These are phyloP conservation scores for Pangasius krempfi DNA, from an alignment of 2,797 vertebrate species.

Conservation along the genomic window DNA sequence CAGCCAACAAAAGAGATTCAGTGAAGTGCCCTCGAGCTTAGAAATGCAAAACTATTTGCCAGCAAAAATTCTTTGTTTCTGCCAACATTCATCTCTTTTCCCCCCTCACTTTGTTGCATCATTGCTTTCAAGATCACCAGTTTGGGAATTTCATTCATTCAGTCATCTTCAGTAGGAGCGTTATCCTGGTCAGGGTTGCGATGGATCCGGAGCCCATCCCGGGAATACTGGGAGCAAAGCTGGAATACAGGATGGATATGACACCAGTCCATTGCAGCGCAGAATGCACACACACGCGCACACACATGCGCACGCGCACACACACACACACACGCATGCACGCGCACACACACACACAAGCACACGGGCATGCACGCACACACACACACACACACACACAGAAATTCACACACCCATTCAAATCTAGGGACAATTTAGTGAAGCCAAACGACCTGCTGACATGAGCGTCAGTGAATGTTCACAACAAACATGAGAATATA, in stretches of 20 bases:
- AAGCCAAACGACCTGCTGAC: background rate
- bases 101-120: background rate
- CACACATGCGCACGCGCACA: background rate
- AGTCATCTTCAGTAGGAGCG: background rate
- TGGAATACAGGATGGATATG: background rate
- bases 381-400: background rate
- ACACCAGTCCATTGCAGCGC: background rate
- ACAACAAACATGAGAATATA: background rate
- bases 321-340: background rate
- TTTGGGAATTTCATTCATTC: slow-evolving; percentile 23
- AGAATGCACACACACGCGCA: no score
- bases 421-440: background rate
- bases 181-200: background rate
- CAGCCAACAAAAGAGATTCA: background rate
- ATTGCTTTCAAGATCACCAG: background rate
- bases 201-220: no score
- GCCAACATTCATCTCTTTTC: slow-evolving; percentile 6
- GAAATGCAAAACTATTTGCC: slow-evolving; percentile 15
- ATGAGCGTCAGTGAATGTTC: background rate
- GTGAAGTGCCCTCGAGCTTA: background rate
- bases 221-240: background rate
- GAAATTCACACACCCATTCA: background rate
- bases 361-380: background rate
- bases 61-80: background rate
- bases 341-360: background rate